Conservation (phyloP, 2,888 invertebrate genomes). For the Lumbricus terrestris region DNA sequence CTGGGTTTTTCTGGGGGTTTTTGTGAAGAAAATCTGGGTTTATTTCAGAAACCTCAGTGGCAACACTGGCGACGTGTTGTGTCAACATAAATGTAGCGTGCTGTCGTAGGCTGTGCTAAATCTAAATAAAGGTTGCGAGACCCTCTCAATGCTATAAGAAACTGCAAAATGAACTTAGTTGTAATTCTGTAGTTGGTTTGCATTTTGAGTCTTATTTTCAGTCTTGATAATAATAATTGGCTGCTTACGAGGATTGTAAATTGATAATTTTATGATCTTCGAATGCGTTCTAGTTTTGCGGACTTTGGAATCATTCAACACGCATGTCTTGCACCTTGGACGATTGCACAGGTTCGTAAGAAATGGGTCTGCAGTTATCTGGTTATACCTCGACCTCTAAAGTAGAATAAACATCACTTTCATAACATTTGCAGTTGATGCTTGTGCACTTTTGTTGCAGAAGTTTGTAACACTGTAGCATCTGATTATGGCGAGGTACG, state of each 20-base stretch:
- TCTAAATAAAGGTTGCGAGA: not conserved
- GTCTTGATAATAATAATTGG: not conserved
- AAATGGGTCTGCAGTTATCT: not conserved
- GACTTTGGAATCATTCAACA: not conserved
- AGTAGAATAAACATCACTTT: not conserved
- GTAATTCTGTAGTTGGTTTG: not conserved
- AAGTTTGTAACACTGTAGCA: not conserved
- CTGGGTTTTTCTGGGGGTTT: no score
- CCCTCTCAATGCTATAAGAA: not conserved
- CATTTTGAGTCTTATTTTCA: not conserved
- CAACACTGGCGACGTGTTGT: not conserved
- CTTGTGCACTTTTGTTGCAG: not conserved
- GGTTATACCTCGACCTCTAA: not conserved
- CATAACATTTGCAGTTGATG: not conserved
- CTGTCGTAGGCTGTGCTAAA: no score
- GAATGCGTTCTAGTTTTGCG: not conserved
- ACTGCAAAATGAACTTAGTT: not conserved
- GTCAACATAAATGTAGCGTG: no score
- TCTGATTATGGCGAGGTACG: constrained; percentile 5
- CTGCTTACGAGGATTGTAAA: not conserved
- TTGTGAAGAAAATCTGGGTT: no score
- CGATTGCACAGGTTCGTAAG: not conserved
- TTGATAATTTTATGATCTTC: not conserved
- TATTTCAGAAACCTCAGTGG: no score
- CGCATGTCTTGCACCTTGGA: not conserved